phyloP scores from a whole-genome alignment of 2,888 invertebrate genomes.

The Macaria liturata region DNA sequence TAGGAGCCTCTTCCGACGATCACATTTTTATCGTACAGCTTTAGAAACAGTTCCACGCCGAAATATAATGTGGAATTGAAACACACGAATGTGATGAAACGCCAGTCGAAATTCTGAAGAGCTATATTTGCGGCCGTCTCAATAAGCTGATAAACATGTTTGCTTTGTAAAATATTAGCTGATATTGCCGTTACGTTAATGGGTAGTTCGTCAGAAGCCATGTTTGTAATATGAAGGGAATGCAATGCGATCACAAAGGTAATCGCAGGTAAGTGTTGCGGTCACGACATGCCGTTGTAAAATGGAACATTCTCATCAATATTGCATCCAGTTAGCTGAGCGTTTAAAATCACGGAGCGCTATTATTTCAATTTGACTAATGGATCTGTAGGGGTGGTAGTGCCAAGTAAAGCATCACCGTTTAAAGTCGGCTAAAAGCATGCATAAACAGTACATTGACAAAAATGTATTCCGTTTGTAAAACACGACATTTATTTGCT shows the following conservation, averaged over 20 bases:
- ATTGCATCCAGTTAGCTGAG: not conserved
- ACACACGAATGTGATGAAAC: conserved; percentile 57
- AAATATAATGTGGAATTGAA: conserved; percentile 53
- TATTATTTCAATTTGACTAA: not conserved
- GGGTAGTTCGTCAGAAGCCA: conserved; percentile 17
- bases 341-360: not conserved
- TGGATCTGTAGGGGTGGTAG: too few species aligned
- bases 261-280: not conserved
- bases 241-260: not conserved
- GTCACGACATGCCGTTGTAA: not conserved
- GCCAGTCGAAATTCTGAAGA: conserved; percentile 58
- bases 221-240: conserved; percentile 11
- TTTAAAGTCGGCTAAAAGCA: too few species aligned
- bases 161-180: conserved; percentile 3
- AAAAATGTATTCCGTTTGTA: too few species aligned
- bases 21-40: conserved; percentile 50
- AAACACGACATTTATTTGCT: not conserved
- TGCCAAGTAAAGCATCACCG: too few species aligned
- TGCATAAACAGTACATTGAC: too few species aligned
- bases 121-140: conserved; percentile 58
- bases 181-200: conserved; percentile 19
- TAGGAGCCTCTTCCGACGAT: conserved; percentile 47
- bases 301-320: not conserved
- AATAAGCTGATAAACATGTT: conserved; percentile 42
- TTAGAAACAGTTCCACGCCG: conserved; percentile 54